phyloP scores from a whole-genome alignment of 2,113 vertebrate genomes.

The Archilochus colubris region DNA sequence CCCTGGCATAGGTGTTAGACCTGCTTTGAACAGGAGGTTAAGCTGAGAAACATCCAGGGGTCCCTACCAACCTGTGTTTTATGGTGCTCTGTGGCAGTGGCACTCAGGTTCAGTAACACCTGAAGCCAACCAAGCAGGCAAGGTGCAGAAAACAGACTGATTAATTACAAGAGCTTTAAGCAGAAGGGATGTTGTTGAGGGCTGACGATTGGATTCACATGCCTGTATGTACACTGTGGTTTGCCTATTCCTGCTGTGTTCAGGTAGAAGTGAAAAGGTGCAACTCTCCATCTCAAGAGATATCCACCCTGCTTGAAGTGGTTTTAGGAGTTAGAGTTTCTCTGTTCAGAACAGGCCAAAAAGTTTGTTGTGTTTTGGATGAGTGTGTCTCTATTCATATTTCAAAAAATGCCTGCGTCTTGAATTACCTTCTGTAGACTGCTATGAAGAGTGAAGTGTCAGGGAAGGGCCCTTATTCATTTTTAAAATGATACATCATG shows the following conservation, averaged over 20 bases:
- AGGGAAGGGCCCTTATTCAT: neutral
- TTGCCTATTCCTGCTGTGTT: neutral
- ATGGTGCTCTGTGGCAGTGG: neutral
- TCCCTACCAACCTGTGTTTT: accelerated
- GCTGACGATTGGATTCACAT: neutral
- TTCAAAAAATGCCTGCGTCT: neutral
- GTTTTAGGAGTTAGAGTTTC: neutral
- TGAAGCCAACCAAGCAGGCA: neutral
- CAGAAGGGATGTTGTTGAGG: neutral
- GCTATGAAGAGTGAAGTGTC: neutral
- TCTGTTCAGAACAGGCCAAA: conserved; percentile 11
- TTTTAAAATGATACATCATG: neutral
- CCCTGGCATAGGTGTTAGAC: neutral
- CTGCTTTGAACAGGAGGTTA: neutral
- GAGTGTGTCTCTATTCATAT: neutral
- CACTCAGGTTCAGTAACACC: neutral
- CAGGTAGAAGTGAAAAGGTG: neutral
- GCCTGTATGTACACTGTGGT: neutral
- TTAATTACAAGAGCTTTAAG: neutral
- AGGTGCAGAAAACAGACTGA: neutral
- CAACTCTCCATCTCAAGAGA: neutral
- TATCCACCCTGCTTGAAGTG: neutral
- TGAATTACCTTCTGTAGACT: neutral
- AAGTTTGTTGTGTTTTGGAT: conserved; percentile 14
- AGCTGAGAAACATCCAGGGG: neutral